Percentiles rank a stretch among this genome's conserved stretches.
Conservation (phyloP, 1,140 invertebrate genomes). For the Drosophila jambulina region DNA sequence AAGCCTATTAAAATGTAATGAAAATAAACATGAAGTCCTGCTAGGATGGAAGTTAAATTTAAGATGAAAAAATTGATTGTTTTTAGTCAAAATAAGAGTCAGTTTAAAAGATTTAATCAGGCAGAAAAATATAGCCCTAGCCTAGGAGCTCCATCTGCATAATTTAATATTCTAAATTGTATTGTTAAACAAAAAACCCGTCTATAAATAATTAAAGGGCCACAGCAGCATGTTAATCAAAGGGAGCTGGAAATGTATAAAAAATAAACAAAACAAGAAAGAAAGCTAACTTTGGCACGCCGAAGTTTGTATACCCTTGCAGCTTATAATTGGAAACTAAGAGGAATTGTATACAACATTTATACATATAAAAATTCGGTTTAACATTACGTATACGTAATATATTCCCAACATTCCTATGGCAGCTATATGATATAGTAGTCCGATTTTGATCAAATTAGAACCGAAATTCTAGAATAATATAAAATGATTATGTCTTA, state of each 20-base stretch:
- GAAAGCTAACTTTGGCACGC: too few species aligned
- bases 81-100: too few species aligned
- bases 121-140: background rate
- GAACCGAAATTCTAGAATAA: too few species aligned
- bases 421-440: too few species aligned
- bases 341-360: too few species aligned
- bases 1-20: background rate
- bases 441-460: too few species aligned
- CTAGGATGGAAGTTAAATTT: background rate
- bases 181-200: background rate
- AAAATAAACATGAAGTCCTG: background rate
- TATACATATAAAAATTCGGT: too few species aligned
- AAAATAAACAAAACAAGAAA: background rate
- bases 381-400: too few species aligned
- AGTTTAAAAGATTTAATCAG: background rate
- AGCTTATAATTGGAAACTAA: too few species aligned
- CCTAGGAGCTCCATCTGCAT: background rate
- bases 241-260: background rate
- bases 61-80: background rate
- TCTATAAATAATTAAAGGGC: constrained; percentile 2
- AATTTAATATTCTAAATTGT: constrained; percentile 5
- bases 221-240: constrained; percentile 1
- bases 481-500: too few species aligned
- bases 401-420: too few species aligned
- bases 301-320: too few species aligned